phyloP scores from a whole-genome alignment of 2,797 vertebrate genomes.

The Salmo trutta region DNA sequence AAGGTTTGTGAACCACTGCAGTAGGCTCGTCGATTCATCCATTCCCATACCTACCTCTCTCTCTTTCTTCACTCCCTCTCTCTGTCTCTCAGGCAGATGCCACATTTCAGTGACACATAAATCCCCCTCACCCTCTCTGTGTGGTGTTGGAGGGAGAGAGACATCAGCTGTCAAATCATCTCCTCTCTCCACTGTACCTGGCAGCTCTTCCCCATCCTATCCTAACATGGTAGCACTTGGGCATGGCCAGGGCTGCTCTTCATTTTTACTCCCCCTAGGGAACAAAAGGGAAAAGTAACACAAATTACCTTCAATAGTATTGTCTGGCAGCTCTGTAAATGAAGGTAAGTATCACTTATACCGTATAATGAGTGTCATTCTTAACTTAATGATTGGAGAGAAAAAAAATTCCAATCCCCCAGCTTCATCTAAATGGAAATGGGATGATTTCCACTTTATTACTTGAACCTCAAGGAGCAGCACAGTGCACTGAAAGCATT shows the following conservation, averaged over 20 bases:
- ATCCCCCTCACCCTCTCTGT: background rate
- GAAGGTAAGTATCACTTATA: conserved; percentile 13
- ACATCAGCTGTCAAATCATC: background rate
- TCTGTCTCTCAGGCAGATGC: background rate
- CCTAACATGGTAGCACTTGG: background rate
- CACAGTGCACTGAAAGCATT: background rate
- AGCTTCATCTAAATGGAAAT: conserved; percentile 15
- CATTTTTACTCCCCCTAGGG: conserved; percentile 11
- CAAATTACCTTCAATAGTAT: conserved; percentile 15
- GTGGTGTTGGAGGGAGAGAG: background rate
- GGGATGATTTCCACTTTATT: background rate
- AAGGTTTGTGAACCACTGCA: background rate
- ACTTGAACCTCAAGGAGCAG: conserved; percentile 4
- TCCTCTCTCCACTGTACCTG: background rate
- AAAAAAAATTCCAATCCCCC: background rate
- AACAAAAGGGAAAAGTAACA: conserved; percentile 16
- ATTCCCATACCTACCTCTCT: background rate
- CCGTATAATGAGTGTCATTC: conserved; percentile 6
- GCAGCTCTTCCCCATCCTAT: background rate
- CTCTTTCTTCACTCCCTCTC: background rate
- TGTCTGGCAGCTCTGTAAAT: conserved; percentile 18
- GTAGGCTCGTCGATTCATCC: background rate
- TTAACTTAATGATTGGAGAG: background rate
- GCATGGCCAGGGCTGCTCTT: background rate
- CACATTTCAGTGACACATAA: too few species aligned